Evolutionary conservation across 2,888 invertebrate genomes (phyloP), one percentile per base, ranked within the genome.

Genomic region (Harmothoe impar): DNA sequence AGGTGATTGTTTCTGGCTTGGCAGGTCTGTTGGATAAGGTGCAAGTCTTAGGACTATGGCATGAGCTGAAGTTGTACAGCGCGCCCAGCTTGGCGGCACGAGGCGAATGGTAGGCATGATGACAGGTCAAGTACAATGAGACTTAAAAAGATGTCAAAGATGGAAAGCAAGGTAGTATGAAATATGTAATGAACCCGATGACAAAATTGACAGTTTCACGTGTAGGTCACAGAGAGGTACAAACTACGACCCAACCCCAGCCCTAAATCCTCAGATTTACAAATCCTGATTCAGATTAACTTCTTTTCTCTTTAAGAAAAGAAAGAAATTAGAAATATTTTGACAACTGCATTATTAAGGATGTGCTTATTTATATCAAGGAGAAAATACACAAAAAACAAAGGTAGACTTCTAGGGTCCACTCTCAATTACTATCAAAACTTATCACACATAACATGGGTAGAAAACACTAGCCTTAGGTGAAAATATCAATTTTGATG

Each of bases 161-260:
- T 52, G 25, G 86, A 86, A 56, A 20, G 56, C 52, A 54, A 86
- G 56, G 86, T 86, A 52, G 33, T 35, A 12, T 29, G 29, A 86
- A 29, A 52, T 52, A 54, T 25, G 29, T 86, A 23, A 54, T 54
- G 86, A 52, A 54, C 54, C 31, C 25, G 81, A 35, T 81, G 81
- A 23, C 15, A 54, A 54, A 54, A 29, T 10, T 86, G 86, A 56
- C 56, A 86, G 56, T 56, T 29, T 86, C 86, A 86, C 86, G 29
- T 25, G 86, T 86, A 86, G 86, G 86, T 86, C 86, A 86, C 86
- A 86, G 86, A 31, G 86, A 54, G 86, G 86, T 86, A 86, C 86
- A 54, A 81, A 17, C 81, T 35, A 33, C 20, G 7, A 20, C 81
- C 81, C 81, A 35, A 81, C 33, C 81, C 81, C n/a, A n/a, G n/a